Base-by-base conservation (phyloP, 2,888 invertebrate genomes). In the Idaea dimidiata region DNA sequence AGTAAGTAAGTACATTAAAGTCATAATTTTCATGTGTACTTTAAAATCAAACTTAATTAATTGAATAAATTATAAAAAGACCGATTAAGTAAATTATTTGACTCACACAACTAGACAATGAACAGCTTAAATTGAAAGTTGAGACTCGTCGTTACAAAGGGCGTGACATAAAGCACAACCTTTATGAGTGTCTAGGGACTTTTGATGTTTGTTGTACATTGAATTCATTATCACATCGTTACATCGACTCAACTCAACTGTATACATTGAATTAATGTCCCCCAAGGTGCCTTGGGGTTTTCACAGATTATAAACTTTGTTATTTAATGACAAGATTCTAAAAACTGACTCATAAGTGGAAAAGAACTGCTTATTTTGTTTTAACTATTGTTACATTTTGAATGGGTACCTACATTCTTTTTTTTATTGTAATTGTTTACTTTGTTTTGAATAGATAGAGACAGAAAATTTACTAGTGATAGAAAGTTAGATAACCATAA, bases 171-270 rank as follows among this genome's bases (percentile, higher is more conserved):
- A 43, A 43, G 43, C 43, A 43, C 43, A 43, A 43, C 43, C 43
- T 43, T 43, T 43, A 43, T 43, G 32, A 16, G n/a, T 17, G 66
- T 64, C 60, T 59, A 58, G 54, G 33, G 60, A 62, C 60, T 59
- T 64, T 62, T 24, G 54, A 33, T 59, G 59, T 61, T 62, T 57
- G 64, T 62, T 66, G 64, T 67, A 67, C 61, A 53, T 59, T 61
- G 62, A 60, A 64, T 66, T 65, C 67, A 67, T 69, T 67, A 67
- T 62, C 64, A 60, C 57, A 62, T 63, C 65, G 65, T 69, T 67
- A 66, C 64, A 24, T 24, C 24, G 24, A 24, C 24, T 24, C 24
- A 58, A 63, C 61, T 64, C 54, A 62, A 62, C 63, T 60, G 62
- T 60, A 59, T 59, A 63, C 62, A 61, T 60, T 62, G 63, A 65